Conservation (phyloP, 1,140 invertebrate genomes). For the Scaptomyza hsui region DNA sequence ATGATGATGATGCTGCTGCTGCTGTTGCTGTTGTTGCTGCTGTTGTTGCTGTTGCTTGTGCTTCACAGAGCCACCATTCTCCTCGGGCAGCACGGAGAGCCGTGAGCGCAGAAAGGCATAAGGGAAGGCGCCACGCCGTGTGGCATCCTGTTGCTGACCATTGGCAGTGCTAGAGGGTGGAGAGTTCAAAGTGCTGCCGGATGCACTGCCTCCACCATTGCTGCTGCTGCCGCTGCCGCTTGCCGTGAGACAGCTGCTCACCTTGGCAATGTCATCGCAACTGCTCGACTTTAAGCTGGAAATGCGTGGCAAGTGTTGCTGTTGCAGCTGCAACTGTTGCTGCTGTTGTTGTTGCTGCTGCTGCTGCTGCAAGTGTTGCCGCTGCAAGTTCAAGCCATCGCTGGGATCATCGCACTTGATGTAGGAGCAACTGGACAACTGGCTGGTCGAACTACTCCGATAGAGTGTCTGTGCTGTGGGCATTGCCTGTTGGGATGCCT, state of each 20-base stretch:
- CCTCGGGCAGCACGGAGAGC: conserved; percentile 90
- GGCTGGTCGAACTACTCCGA: conserved; percentile 90
- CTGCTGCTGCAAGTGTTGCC: conserved; percentile 37
- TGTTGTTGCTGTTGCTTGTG: conserved; percentile 70
- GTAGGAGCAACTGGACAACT: conserved; percentile 88
- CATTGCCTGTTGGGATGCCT: conserved; percentile 72
- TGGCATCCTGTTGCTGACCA: conserved; percentile 53
- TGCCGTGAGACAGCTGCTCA: conserved; percentile 63
- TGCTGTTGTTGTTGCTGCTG: conserved; percentile 68
- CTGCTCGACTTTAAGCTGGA: conserved; percentile 77
- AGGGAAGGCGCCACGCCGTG: conserved; percentile 87
- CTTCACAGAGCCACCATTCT: conserved; percentile 86
- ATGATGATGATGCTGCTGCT: conserved; percentile 15
- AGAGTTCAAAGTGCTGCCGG: conserved; percentile 42
- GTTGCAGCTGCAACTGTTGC: conserved; percentile 43
- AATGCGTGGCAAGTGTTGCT: conserved; percentile 50
- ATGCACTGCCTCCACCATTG: conserved; percentile 27
- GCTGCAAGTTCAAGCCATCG: conserved; percentile 88
- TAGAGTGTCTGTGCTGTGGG: conserved; percentile 86
- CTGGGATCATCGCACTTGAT: conserved; percentile 91
- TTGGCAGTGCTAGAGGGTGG: conserved; percentile 18
- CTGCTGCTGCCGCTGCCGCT: conserved; percentile 54
- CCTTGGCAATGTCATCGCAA: conserved; percentile 83
- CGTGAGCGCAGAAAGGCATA: conserved; percentile 91
- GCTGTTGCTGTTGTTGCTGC: conserved; percentile 21